Base-by-base conservation (phyloP, 2,797 vertebrate genomes). In the Lacerta agilis region DNA sequence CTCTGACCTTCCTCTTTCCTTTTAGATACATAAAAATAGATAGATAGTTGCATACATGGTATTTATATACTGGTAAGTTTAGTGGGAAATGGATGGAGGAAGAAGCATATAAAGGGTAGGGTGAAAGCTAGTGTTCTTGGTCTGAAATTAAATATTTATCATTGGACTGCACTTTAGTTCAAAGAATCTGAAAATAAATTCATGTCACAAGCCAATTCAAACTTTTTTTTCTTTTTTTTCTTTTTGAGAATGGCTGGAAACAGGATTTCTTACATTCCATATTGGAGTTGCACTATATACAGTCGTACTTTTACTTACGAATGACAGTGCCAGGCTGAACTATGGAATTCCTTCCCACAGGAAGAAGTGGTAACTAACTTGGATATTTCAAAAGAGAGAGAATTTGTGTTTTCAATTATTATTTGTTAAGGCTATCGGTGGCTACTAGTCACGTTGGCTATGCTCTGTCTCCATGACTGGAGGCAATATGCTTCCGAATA, bases 131-230 rank as follows among this genome's bases (percentile, higher is more conserved):
- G 45, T 75, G 0, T 79, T 90, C 85, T 86, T 64, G 64, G 76
- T 90, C 61, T 38, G 1, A 61, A 38, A 45, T 45, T 0, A 91
- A 87, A 41, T 89, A 85, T 85, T 94, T 92, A 86, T 33, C 1
- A 0, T 33, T 25, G 67, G 72, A 55, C 90, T 90, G 64, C 75
- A 79, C 80, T 92, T 91, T 85, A 67, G 87, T 38, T 49, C 72
- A 75, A n/a, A 71, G n/a, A 73, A 23, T 89, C 86, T 76, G 4
- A 75, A 87, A 80, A 73, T 66, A 90, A 94, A 93, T 49, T 17
- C 20, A 67, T n/a, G n/a, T 43, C 8, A 88, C 72, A 55, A 67
- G 49, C 45, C 33, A 91, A 71, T 45, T 82, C 88, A 45, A 79
- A 89, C 49, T 29, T n/a, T n/a, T n/a, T n/a, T n/a, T n/a, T n/a